Percentiles rank a stretch among this genome's conserved stretches.
phyloP scores from a whole-genome alignment of 2,888 invertebrate species.

The Cataglyphis cursor region DNA sequence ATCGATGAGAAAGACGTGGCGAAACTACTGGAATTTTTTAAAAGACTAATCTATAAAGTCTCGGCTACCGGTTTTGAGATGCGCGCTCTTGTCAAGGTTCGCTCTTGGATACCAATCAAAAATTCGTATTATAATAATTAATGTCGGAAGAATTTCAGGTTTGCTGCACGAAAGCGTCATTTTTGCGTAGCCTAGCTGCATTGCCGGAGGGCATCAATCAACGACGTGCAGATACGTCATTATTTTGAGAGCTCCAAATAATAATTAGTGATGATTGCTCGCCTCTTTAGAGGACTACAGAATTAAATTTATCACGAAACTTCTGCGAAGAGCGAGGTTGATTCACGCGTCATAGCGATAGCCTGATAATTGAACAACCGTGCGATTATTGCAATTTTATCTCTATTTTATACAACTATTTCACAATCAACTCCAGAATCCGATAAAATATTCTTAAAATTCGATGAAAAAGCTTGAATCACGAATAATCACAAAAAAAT shows the following conservation, averaged over 20 bases:
- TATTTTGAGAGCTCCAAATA: constrained; percentile 77
- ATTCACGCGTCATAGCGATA: background rate
- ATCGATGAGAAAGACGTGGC: constrained; percentile 12
- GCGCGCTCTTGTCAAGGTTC: constrained; percentile 41
- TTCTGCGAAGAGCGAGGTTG: constrained; percentile 33
- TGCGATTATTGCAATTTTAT: background rate
- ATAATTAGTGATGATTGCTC: constrained; percentile 80
- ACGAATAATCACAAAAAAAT: constrained; percentile 52
- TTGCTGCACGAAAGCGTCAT: constrained; percentile 78
- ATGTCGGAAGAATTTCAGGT: constrained; percentile 67
- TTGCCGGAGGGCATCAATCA: constrained; percentile 77
- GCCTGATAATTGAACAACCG: constrained; percentile 10
- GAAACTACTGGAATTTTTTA: constrained; percentile 10
- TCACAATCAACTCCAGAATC: constrained; percentile 5
- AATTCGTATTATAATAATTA: constrained; percentile 73
- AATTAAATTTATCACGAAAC: constrained; percentile 48
- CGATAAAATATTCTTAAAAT: constrained; percentile 24
- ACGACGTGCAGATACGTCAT: constrained; percentile 76
- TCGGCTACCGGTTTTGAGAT: constrained; percentile 59
- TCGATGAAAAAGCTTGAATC: constrained; percentile 70
- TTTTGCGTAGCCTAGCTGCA: constrained; percentile 72
- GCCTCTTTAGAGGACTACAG: constrained; percentile 51
- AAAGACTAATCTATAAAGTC: constrained; percentile 3
- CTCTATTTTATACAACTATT: background rate
- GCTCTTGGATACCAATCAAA: constrained; percentile 55